Evolutionary conservation across 2,113 vertebrate genomes (phyloP).

Genomic region (Petaurus breviceps): DNA sequence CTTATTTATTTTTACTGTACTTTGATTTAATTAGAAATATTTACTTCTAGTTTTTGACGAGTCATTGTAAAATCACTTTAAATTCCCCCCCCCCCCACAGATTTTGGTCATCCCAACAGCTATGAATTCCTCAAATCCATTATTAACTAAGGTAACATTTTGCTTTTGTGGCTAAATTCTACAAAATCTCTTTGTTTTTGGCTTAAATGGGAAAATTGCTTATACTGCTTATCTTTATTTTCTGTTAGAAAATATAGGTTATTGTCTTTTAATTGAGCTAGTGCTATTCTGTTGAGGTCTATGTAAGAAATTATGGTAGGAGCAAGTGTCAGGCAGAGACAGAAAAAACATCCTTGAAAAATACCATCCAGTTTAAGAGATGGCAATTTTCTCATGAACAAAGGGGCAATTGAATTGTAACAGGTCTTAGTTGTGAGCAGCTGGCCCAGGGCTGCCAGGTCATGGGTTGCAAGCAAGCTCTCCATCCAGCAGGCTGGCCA

Average conservation of each 20-base stretch:
- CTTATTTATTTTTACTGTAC: conserved; percentile 36
- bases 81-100: conserved; percentile 72
- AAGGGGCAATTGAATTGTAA: neutral
- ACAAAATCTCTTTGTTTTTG: conserved; percentile 28
- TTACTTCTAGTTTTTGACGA: conserved; percentile 32
- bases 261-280: conserved; percentile 26
- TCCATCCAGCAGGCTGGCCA: neutral
- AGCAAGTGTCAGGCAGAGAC: neutral
- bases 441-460: neutral
- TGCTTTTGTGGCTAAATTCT: neutral
- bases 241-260: conserved; percentile 10
- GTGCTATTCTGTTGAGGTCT: neutral
- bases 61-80: conserved; percentile 12
- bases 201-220: conserved; percentile 28
- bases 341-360: neutral
- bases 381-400: neutral
- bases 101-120: conserved; percentile 60
- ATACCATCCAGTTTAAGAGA: neutral
- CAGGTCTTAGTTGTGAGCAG: neutral
- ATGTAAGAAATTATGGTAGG: neutral
- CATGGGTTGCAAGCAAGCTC: neutral
- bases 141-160: conserved; percentile 74
- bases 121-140: conserved; percentile 83
- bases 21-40: neutral
- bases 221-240: conserved; percentile 23